phyloP scores from a whole-genome alignment of 2,113 vertebrate genomes.

The Pollimyrus isidori region DNA sequence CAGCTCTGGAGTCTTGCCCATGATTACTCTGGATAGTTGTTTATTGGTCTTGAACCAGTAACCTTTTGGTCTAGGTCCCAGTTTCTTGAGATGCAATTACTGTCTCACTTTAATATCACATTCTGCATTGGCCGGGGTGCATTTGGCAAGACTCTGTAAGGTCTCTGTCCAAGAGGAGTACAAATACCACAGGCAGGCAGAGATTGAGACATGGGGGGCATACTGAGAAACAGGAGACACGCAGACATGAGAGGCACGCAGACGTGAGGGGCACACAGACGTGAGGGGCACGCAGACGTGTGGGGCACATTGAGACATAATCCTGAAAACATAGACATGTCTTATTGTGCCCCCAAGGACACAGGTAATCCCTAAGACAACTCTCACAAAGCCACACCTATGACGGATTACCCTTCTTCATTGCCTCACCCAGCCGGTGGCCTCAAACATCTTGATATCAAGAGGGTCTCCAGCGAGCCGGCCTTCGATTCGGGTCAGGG shows the following conservation, averaged over 20 bases:
- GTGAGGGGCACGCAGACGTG: too few species aligned
- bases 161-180: background rate
- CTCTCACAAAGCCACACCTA: background rate
- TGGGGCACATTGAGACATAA: background rate
- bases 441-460: conserved; percentile 46
- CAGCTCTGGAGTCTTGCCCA: background rate
- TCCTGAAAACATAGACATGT: too few species aligned
- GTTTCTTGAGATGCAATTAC: background rate
- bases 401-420: background rate
- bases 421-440: conserved; percentile 43
- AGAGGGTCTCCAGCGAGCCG: conserved; percentile 42
- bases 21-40: background rate
- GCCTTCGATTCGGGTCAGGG: conserved; percentile 37
- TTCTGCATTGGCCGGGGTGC: background rate
- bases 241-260: too few species aligned
- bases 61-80: background rate
- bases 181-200: background rate
- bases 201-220: background rate
- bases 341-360: background rate
- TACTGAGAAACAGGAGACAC: background rate
- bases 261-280: too few species aligned
- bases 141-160: background rate
- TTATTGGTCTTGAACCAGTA: background rate
- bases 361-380: background rate
- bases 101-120: background rate